Percentiles rank a stretch among this genome's conserved stretches.
These are phyloP conservation scores for Channa striata DNA, from an alignment of 2,797 vertebrate species.

Conservation along the genomic window DNA sequence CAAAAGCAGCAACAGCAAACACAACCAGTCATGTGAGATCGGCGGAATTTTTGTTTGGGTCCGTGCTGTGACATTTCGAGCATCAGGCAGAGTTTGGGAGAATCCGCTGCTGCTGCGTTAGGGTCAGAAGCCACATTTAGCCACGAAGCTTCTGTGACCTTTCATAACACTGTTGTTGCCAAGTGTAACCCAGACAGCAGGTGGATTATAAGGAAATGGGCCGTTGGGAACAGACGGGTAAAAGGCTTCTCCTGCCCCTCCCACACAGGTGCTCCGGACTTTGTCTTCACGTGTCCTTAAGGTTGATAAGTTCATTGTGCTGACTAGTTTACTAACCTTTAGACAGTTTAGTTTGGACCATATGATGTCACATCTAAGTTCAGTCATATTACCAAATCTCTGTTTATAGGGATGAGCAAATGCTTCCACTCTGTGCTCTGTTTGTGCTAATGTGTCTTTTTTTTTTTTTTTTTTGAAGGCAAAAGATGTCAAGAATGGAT, in stretches of 20 bases:
- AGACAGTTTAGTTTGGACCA: neutral
- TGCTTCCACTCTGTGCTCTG: neutral
- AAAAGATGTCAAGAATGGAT: constrained; percentile 97
- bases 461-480: constrained; percentile 77
- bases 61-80: constrained; percentile 53
- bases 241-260: neutral
- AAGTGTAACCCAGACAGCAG: neutral
- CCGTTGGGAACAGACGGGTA: neutral
- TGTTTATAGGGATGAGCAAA: neutral
- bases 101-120: constrained; percentile 22
- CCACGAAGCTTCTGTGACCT: constrained; percentile 49
- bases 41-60: constrained; percentile 21
- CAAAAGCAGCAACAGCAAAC: no score
- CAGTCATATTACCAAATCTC: neutral
- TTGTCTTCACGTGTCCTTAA: no score
- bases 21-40: constrained; percentile 55
- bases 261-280: neutral
- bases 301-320: no score
- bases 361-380: neutral
- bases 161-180: constrained; percentile 28
- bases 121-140: constrained; percentile 19
- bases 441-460: neutral
- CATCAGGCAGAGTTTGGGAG: constrained; percentile 33
- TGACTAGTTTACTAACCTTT: constrained; percentile 29
- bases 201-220: neutral